Evolutionary conservation across 30 jellyfish, hydroid and myxozoan species (phyloP).

Genomic region (Chironex yamaguchii): DNA sequence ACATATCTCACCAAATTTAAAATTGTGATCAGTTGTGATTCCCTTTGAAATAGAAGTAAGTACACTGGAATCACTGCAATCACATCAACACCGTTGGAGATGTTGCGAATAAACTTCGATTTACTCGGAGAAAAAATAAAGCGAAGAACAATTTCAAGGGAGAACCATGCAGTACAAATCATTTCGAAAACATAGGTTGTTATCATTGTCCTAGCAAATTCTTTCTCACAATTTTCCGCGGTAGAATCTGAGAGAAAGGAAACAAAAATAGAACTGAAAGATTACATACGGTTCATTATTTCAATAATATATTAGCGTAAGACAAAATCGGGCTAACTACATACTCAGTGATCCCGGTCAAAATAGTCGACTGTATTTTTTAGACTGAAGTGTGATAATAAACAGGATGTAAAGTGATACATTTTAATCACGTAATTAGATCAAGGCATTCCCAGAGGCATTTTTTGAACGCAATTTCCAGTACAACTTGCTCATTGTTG

Average conservation of each 20-base stretch:
- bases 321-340: no score
- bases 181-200: slow-evolving; percentile 38
- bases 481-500: no score
- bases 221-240: background rate
- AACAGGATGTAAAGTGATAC: no score
- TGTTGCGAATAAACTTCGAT: slow-evolving; percentile 16
- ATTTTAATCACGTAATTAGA: no score
- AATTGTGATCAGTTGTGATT: slow-evolving; percentile 50
- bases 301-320: no score
- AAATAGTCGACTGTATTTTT: no score
- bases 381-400: no score
- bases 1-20: slow-evolving; percentile 85
- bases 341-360: no score
- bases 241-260: background rate
- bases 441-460: no score
- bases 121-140: slow-evolving; percentile 73
- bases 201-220: background rate
- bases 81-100: slow-evolving; percentile 77
- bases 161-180: slow-evolving; percentile 85
- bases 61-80: slow-evolving; percentile 85
- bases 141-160: slow-evolving; percentile 76
- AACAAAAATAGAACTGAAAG: no score
- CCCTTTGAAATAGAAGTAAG: slow-evolving; percentile 31
- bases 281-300: no score
- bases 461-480: no score